Conservation (phyloP, 2,888 invertebrate species). For the Mythimna impura region DNA sequence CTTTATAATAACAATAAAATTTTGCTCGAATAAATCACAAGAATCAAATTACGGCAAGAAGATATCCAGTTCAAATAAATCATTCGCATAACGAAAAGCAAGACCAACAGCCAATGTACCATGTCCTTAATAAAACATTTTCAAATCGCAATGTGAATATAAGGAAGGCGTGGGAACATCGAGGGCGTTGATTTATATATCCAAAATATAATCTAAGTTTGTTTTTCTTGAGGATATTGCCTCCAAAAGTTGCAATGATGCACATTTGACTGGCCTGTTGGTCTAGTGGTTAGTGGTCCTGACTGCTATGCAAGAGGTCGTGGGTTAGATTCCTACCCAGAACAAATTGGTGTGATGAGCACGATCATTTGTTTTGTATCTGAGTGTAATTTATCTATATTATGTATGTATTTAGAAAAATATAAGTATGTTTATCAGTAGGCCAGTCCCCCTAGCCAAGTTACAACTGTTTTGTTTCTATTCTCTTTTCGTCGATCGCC, state of each 20-base stretch:
- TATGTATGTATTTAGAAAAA: too few relatives aligned
- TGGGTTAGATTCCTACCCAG: too few relatives aligned
- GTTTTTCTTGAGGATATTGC: slow-evolving; percentile 24
- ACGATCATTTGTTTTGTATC: too few relatives aligned
- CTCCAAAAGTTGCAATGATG: neutral
- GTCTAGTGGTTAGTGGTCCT: too few relatives aligned
- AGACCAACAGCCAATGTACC: neutral
- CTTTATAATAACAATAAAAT: neutral
- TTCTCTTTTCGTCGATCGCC: too few relatives aligned
- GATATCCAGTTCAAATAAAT: slow-evolving; percentile 26
- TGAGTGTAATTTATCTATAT: too few relatives aligned
- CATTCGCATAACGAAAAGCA: slow-evolving; percentile 2
- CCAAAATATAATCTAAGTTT: slow-evolving; percentile 8
- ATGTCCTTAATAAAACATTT: slow-evolving; percentile 11
- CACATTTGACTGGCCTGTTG: neutral
- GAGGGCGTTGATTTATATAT: slow-evolving; percentile 46
- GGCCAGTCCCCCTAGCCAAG: too few relatives aligned
- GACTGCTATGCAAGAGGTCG: too few relatives aligned
- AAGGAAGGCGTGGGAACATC: slow-evolving; percentile 37
- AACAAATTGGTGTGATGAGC: too few relatives aligned
- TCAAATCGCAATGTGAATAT: slow-evolving; percentile 18
- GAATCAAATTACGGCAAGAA: slow-evolving; percentile 2
- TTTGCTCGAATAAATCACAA: neutral
- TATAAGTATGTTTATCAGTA: too few relatives aligned
- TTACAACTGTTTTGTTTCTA: too few relatives aligned